These are phyloP conservation scores for Diorhabda sublineata DNA, from an alignment of 1,140 invertebrate species.

Conservation along the genomic window DNA sequence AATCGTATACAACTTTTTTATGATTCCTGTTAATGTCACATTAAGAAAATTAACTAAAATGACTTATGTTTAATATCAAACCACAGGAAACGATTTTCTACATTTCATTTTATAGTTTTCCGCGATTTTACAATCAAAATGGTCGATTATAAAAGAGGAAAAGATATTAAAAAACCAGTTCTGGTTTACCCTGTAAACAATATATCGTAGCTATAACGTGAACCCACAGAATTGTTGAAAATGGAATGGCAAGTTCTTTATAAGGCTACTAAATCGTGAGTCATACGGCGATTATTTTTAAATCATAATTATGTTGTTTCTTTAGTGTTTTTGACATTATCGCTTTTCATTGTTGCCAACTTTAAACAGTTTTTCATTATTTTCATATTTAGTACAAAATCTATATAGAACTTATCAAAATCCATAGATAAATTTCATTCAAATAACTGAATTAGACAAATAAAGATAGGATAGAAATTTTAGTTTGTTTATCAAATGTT, in stretches of 20 bases:
- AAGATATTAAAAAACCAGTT: background rate
- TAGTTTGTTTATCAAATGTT: too few species aligned
- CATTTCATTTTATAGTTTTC: background rate
- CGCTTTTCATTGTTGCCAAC: background rate
- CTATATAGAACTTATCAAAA: too few species aligned
- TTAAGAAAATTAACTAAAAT: too few species aligned
- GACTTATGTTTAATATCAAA: too few species aligned
- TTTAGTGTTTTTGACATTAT: slow-evolving; percentile 3
- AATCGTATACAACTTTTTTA: too few species aligned
- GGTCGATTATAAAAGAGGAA: background rate
- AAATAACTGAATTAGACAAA: too few species aligned
- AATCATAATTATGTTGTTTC: slow-evolving; percentile 3
- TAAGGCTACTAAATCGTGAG: background rate
- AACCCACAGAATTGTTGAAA: slow-evolving; percentile 17
- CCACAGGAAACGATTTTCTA: too few species aligned
- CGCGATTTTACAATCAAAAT: background rate
- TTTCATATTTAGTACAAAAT: too few species aligned
- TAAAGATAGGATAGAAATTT: too few species aligned
- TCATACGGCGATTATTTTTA: background rate
- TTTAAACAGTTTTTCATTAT: background rate
- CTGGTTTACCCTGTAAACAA: background rate
- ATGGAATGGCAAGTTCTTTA: slow-evolving; percentile 23
- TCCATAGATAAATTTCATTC: too few species aligned
- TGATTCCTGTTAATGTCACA: too few species aligned
- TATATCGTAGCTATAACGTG: background rate